A percentile compares a stretch with the other conserved stretches of the same genome.
Conservation (phyloP, 2,113 vertebrate genomes). For the Lonchura striata region DNA sequence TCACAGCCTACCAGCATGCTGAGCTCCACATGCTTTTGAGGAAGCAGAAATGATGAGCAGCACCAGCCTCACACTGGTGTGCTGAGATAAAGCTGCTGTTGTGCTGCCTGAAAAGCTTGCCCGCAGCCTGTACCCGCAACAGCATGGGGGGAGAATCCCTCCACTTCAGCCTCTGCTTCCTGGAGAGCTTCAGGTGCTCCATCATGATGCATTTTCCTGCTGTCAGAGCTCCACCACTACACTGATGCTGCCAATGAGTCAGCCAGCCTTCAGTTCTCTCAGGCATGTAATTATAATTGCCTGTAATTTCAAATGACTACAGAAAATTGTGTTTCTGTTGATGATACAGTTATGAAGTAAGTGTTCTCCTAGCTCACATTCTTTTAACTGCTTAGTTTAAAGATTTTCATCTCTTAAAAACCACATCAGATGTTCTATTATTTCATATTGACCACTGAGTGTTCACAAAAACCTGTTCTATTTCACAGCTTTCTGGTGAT, state of each 20-base stretch:
- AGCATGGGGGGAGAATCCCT: neutral
- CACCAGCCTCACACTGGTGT: neutral
- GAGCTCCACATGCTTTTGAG: neutral
- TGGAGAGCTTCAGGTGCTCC: neutral
- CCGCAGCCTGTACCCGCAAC: fast-evolving
- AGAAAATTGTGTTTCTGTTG: neutral
- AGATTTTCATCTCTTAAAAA: neutral
- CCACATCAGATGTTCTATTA: neutral
- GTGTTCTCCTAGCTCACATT: neutral
- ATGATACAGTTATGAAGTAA: neutral
- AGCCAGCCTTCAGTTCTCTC: neutral
- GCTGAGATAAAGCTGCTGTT: neutral
- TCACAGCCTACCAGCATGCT: neutral
- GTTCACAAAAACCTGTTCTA: neutral
- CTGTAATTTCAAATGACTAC: neutral
- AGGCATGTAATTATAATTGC: neutral
- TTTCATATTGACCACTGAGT: neutral
- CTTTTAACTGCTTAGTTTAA: neutral
- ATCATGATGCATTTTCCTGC: neutral
- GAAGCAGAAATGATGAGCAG: neutral
- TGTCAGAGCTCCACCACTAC: neutral
- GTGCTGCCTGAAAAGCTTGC: neutral
- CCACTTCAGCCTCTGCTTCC: neutral
- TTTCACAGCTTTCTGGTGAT: neutral
- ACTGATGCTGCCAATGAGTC: fast-evolving